These are phyloP conservation scores for Micrasema longulum DNA, from an alignment of 1,140 invertebrate species.

Conservation along the genomic window DNA sequence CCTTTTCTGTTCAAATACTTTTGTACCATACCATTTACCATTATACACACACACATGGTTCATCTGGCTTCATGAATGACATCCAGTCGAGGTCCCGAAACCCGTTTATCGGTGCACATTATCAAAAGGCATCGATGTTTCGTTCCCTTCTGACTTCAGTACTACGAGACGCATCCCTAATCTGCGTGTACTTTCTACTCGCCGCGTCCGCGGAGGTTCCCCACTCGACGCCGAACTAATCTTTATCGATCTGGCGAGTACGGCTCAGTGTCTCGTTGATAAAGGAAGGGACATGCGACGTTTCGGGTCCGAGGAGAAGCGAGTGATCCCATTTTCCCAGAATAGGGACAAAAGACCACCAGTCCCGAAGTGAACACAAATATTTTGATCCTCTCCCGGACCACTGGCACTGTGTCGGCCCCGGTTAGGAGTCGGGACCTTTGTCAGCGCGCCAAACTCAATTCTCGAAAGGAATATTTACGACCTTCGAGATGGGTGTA, in stretches of 20 bases:
- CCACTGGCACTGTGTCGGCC: background rate
- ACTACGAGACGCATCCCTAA: constrained; percentile 11
- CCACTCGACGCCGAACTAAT: background rate
- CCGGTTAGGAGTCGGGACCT: background rate
- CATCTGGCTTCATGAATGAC: constrained; percentile 29
- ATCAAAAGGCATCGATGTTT: constrained; percentile 19
- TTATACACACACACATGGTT: constrained; percentile 13
- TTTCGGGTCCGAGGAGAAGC: background rate
- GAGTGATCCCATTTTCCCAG: constrained; percentile 37
- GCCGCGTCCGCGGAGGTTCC: background rate
- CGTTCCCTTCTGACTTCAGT: background rate
- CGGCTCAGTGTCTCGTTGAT: constrained; percentile 8
- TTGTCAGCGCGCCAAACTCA: constrained; percentile 28
- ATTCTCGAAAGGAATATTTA: constrained; percentile 36
- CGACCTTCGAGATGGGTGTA: constrained; percentile 9
- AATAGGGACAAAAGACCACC: constrained; percentile 29
- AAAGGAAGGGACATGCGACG: background rate
- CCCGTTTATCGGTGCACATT: constrained; percentile 26
- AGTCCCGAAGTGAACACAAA: constrained; percentile 20
- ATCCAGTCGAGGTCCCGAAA: constrained; percentile 11
- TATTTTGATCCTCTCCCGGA: constrained; percentile 36
- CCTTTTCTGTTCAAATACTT: too few relatives aligned
- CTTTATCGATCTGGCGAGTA: constrained; percentile 19
- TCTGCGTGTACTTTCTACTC: background rate
- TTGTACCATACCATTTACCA: too few relatives aligned